Evolutionary conservation across 2,888 invertebrate genomes (phyloP).

Genomic region (Ochlodes sylvanus): DNA sequence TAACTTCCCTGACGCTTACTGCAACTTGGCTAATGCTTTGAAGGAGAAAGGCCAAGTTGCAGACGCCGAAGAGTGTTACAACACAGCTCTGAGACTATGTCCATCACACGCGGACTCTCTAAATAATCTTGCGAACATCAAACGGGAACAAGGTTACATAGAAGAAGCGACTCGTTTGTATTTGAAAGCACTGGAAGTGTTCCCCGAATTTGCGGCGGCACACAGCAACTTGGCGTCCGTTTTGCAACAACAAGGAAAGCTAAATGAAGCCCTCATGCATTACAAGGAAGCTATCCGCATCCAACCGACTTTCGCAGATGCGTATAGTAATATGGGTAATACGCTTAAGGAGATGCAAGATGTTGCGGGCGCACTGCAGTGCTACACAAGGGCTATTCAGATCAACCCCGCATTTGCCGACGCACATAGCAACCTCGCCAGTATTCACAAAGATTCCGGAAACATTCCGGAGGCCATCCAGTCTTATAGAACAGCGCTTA

Average conservation of each 20-base stretch:
- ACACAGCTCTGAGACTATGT: slow-evolving; percentile 96
- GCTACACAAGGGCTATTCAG: slow-evolving; percentile 99
- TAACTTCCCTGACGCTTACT: slow-evolving; percentile 99
- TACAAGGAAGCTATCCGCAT: slow-evolving; percentile 99
- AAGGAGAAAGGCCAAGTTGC: slow-evolving; percentile 99
- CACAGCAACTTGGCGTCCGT: slow-evolving; percentile 99
- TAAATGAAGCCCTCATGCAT: slow-evolving; percentile 98
- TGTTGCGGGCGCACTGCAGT: slow-evolving; percentile 97
- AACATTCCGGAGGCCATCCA: slow-evolving; percentile 99
- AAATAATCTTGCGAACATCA: slow-evolving; percentile 99
- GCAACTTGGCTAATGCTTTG: slow-evolving; percentile 99
- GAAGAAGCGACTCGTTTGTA: slow-evolving; percentile 99
- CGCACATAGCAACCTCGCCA: slow-evolving; percentile 99
- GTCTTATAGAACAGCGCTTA: slow-evolving; percentile 98
- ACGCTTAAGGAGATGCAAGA: slow-evolving; percentile 99
- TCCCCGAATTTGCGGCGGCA: slow-evolving; percentile 99
- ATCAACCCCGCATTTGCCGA: slow-evolving; percentile 99
- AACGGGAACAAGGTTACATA: slow-evolving; percentile 98
- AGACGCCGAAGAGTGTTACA: slow-evolving; percentile 99
- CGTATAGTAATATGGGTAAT: slow-evolving; percentile 99
- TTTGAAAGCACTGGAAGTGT: slow-evolving; percentile 95
- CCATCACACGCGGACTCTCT: slow-evolving; percentile 99
- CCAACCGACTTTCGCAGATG: slow-evolving; percentile 99
- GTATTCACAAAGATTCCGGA: slow-evolving; percentile 99
- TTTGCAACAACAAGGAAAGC: slow-evolving; percentile 98